Base-by-base conservation (phyloP, 2,888 invertebrate genomes). In the Tetanocera ferruginea region DNA sequence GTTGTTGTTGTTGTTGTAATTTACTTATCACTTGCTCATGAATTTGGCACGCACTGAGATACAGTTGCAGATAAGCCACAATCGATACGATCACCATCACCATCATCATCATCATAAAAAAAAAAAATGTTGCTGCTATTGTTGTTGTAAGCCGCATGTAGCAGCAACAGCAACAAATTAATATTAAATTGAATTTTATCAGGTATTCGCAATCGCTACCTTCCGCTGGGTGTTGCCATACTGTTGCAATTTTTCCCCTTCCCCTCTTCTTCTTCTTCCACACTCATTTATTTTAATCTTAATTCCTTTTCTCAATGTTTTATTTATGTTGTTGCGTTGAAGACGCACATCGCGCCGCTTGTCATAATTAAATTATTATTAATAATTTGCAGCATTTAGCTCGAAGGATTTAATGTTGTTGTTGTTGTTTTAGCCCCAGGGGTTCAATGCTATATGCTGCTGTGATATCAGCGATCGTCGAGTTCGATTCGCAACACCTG, bases 291-390 rank as follows among this genome's bases (percentile, higher is more conserved):
- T 60, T 72, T 72, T 37, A 34, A 57, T 72, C 43, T 72, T 72
- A 55, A 72, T 72, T 72, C 43, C 3, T 2, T 43, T 14, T 43
- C 14, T 43, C 14, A 43, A 2, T 43, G 11, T 14, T 11, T 11
- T 43, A 11, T 43, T 43, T 43, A 11, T 43, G 11, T 11, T 43
- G 11, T 23, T 72, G 43, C n/a, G 25, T 72, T 17, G 25, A 43
- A 43, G 43, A 43, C 43, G 14, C 57, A 78, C 78, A 79, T 82
- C 78, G 77, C 77, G 79, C 80, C 78, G 75, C 80, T 82, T 83
- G 82, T 82, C 82, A 83, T 82, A 83, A 83, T 83, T 83, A 83
- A 82, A 83, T 81, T 82, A 82, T 83, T 83, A 83, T 83, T 83
- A 82, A 82, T 82, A 83, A 82, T 80, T 82, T 83, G 80, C 75